phyloP scores from a whole-genome alignment of 2,113 vertebrate genomes.

The Amia ocellicauda region DNA sequence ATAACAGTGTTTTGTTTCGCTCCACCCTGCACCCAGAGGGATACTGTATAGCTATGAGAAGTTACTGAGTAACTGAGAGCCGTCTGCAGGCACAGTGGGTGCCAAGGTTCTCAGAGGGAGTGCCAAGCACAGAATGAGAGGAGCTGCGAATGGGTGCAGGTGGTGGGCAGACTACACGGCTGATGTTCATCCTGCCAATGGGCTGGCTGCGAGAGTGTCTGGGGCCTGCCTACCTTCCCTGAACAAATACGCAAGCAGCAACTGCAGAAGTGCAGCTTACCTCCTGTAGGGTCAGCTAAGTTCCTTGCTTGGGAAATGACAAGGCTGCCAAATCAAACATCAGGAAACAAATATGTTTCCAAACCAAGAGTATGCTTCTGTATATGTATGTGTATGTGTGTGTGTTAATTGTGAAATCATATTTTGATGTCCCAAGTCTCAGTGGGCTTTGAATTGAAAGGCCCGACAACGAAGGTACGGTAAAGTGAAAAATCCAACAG shows the following conservation, averaged over 20 bases:
- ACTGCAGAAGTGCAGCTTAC: background rate
- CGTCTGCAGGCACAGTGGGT: background rate
- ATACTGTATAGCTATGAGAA: background rate
- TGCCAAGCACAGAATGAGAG: background rate
- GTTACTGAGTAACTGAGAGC: background rate
- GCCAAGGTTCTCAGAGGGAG: background rate
- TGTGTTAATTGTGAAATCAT: too few relatives aligned
- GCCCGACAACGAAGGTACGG: too few relatives aligned
- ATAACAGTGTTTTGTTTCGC: background rate
- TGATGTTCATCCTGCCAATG: background rate
- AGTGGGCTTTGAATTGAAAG: too few relatives aligned
- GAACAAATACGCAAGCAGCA: background rate
- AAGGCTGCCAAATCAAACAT: too few relatives aligned
- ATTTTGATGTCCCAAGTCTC: too few relatives aligned
- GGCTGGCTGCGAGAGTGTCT: background rate
- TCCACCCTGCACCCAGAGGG: background rate
- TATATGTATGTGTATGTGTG: too few relatives aligned
- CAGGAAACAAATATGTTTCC: too few relatives aligned
- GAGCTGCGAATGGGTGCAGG: constrained; percentile 8
- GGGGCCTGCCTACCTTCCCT: background rate
- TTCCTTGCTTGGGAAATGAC: too few relatives aligned
- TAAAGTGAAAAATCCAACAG: too few relatives aligned
- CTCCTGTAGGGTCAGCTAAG: too few relatives aligned
- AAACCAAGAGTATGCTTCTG: too few relatives aligned
- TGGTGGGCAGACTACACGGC: background rate